Base-by-base conservation (phyloP, 2,888 invertebrate genomes). In the Archips xylosteana region DNA sequence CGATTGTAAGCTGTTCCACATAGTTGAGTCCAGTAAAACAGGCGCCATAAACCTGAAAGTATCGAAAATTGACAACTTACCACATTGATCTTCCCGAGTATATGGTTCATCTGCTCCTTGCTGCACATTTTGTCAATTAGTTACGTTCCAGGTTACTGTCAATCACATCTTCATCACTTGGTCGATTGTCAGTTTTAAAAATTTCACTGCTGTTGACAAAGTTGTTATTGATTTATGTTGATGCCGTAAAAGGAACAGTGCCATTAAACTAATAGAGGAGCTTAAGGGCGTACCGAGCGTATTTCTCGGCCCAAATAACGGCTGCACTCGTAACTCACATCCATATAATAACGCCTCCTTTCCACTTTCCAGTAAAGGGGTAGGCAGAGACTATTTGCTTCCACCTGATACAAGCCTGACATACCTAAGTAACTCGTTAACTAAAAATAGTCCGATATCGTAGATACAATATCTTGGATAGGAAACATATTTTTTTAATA, bases 31-130 rank as follows among this genome's bases (percentile, higher is more conserved):
- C 13, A 49, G 3, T 49, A 12, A 23, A 23, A 23, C 23, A 23
- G 23, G 23, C 47, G n/a, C 49, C 49, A n/a, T 49, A 49, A 4
- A 39, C 1, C 49, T n/a, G 45, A 65, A 8, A 0, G 23, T 13
- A 8, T 62, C 5, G 60, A 69, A 42, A 60, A 51, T 60, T 23
- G 42, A 66, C 12, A 42, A 96, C 96, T 95, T 91, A 96, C 96
- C 96, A 96, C 96, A 92, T 96, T 96, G 85, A 96, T 95, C 94
- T 96, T 96, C 89, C 96, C 96, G 94, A 96, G 95, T 85, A 96
- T 95, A 84, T 96, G 96, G 80, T 94, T 95, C 83, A 96, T 95
- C 87, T 96, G 96, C 83, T 96, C 96, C 92, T 96, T 96, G 87
- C 96, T 96, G 91, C 96, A 96, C 96, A 96, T 90, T 84, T 85